Evolutionary conservation across 2,888 invertebrate species (phyloP).

Genomic region (Yponomeuta sedellus): DNA sequence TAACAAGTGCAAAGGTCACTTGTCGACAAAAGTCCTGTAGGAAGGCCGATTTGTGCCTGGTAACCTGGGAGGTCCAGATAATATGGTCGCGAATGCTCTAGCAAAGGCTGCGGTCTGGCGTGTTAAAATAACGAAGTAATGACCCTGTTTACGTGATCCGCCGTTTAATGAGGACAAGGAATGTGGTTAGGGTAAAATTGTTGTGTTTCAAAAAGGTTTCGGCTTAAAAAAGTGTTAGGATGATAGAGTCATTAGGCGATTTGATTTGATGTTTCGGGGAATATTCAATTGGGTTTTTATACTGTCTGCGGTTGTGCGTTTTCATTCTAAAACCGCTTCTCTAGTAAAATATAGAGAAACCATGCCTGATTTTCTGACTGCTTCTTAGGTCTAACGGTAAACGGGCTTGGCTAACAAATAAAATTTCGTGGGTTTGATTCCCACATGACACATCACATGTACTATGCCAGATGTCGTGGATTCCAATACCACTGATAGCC

Average conservation of each 20-base stretch:
- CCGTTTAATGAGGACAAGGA: conserved; percentile 7
- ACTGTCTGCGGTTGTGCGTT: neutral
- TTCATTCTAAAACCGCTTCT: neutral
- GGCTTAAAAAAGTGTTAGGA: neutral
- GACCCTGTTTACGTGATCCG: conserved; percentile 11
- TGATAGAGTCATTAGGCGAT: conserved; percentile 1
- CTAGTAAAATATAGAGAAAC: neutral
- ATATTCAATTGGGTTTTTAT: neutral
- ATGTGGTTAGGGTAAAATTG: conserved; percentile 6
- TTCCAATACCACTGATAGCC: too few relatives aligned
- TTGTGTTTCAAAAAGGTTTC: neutral
- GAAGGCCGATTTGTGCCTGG: neutral
- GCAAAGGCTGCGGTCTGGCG: conserved; percentile 6
- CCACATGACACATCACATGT: too few relatives aligned
- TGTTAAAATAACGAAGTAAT: conserved; percentile 12
- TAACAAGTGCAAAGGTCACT: neutral
- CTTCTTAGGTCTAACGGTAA: too few relatives aligned
- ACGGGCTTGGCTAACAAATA: too few relatives aligned
- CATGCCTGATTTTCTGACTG: too few relatives aligned
- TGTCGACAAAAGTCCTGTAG: neutral
- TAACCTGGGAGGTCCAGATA: neutral
- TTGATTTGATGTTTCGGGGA: neutral
- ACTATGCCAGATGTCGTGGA: too few relatives aligned
- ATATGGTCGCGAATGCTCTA: neutral
- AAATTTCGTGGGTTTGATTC: too few relatives aligned